Evolutionary conservation across 2,797 vertebrate species (phyloP), one percentile per base, ranked within the genome.

Genomic region (Acanthurus lineatus): DNA sequence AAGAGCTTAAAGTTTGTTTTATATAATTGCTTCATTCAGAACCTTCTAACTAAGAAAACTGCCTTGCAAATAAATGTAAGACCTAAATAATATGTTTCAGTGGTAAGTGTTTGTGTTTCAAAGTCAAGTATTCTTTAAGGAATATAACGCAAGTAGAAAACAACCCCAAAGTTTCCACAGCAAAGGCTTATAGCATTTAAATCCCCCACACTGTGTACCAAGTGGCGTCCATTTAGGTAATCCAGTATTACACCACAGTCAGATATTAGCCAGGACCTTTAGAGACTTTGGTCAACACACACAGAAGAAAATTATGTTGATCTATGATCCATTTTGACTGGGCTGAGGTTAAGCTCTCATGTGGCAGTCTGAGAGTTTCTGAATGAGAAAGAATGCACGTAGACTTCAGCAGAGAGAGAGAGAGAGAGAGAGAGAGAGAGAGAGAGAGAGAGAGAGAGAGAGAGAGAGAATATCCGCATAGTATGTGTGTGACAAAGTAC

Each of bases 161-260:
- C 77, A 77, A 80, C 20, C 76, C 73, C 61, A 82, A 89, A 79
- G 77, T 77, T 75, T 81, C 54, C 77, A 76, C 38, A 76, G 70
- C 45, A 56, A 65, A 82, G 38, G 83, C 69, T 86, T 82, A 88
- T 60, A 63, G 48, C 57, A 68, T 68, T 77, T 82, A 88, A 89
- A 87, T 83, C 80, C 66, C 56, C 63, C 3, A 48, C 77, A 85
- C 59, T 72, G 78, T 84, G 85, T 82, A 87, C 80, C 76, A 53
- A 51, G 65, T 5, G 65, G 69, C 51, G 28, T 82, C 76, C 35
- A 65, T 59, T 90, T 61, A 89, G 76, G 63, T 91, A 88, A 91
- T 91, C 85, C 79, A 66, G 35, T 64, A 77, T 89, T 83, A 86
- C 81, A 79, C 60, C 84, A 84, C 74, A 84, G 81, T 80, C 79